These are phyloP conservation scores for Chiloscyllium plagiosum DNA, from an alignment of 2,113 vertebrate genomes.

Conservation along the genomic window DNA sequence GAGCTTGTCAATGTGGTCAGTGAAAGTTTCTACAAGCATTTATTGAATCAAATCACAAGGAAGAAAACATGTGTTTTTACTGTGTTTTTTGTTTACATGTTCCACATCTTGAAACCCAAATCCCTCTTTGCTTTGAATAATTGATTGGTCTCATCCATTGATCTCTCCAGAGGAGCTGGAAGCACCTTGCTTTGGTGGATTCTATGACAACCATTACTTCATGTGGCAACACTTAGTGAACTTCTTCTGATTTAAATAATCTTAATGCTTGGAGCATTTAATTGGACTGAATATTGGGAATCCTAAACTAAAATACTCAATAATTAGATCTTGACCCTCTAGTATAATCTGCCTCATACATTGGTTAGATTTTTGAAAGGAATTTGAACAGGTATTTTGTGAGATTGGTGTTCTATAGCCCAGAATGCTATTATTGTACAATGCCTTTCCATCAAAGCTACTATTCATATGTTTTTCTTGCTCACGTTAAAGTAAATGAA, in stretches of 20 bases:
- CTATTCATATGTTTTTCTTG: not conserved
- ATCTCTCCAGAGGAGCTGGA: not conserved
- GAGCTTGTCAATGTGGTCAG: not conserved
- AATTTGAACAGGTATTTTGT: not conserved
- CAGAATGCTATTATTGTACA: not conserved
- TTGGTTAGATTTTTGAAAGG: not conserved
- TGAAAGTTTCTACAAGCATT: not conserved
- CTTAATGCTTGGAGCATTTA: not conserved
- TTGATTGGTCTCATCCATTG: not conserved
- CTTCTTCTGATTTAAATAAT: not conserved
- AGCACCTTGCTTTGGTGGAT: not conserved
- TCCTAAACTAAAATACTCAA: not conserved
- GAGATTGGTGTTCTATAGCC: not conserved
- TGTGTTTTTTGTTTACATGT: not conserved
- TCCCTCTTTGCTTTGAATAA: not conserved
- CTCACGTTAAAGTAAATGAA: not conserved
- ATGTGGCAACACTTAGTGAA: not conserved
- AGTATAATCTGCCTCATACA: not conserved
- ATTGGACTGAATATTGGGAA: not conserved
- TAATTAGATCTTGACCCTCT: not conserved
- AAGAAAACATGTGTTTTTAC: not conserved
- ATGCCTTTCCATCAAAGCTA: not conserved
- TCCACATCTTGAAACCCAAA: not conserved
- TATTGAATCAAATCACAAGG: not conserved
- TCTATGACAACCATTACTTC: not conserved